Conservation (phyloP, 2,113 vertebrate species). For the Dermatemys mawii region DNA sequence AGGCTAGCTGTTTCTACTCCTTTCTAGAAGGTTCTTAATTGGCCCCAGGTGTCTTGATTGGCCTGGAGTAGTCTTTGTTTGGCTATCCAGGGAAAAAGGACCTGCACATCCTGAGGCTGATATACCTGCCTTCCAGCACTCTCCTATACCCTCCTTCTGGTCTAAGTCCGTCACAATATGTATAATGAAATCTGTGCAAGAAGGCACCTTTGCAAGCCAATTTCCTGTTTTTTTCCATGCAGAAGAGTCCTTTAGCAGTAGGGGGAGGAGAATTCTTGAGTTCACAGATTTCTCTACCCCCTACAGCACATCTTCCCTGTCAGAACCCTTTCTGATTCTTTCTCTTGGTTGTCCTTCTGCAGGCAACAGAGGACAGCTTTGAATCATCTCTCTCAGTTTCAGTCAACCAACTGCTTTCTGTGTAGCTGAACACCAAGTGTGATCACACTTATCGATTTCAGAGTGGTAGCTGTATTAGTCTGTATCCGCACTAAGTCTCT, state of each 20-base stretch:
- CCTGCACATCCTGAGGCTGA: too few species aligned
- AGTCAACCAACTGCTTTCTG: not conserved
- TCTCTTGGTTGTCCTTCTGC: not conserved
- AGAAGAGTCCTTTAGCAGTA: not conserved
- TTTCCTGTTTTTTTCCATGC: not conserved
- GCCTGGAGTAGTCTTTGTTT: too few species aligned
- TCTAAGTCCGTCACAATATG: too few species aligned
- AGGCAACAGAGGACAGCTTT: not conserved
- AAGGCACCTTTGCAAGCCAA: fast-evolving
- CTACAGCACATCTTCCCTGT: fast-evolving
- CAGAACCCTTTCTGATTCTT: not conserved
- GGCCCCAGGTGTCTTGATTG: too few species aligned
- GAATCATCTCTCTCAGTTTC: not conserved
- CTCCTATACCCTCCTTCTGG: too few species aligned
- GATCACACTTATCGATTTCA: not conserved
- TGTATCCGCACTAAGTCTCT: too few species aligned
- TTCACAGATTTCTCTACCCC: not conserved
- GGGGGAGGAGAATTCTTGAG: fast-evolving
- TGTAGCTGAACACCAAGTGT: not conserved
- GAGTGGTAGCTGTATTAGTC: too few species aligned
- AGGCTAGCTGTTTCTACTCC: too few species aligned
- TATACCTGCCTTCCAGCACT: too few species aligned
- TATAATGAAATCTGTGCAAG: fast-evolving
- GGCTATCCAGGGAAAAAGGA: too few species aligned
- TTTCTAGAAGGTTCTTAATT: too few species aligned